phyloP scores from a whole-genome alignment of 2,797 vertebrate genomes.

The Typhlichthys eigenmanni region DNA sequence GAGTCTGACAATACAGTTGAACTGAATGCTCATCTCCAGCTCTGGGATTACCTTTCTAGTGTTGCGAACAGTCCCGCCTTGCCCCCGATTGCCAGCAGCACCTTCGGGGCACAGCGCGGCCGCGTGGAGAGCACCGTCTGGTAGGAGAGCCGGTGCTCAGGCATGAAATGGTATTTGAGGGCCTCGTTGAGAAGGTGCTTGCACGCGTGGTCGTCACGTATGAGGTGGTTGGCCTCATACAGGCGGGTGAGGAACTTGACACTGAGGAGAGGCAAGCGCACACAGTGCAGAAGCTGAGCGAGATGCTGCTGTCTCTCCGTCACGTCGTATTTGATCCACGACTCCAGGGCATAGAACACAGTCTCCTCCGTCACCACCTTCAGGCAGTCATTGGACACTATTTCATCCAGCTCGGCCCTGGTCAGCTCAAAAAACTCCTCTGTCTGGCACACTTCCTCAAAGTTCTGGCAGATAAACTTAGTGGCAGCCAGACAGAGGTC shows the following conservation, averaged over 20 bases:
- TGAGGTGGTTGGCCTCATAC: slow-evolving; percentile 98
- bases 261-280: slow-evolving; percentile 94
- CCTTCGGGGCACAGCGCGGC: slow-evolving; percentile 93
- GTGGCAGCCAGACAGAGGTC: slow-evolving; percentile 92
- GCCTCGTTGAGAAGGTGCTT: slow-evolving; percentile 98
- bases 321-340: slow-evolving; percentile 96
- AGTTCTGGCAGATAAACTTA: slow-evolving; percentile 97
- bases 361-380: slow-evolving; percentile 95
- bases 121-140: slow-evolving; percentile 91
- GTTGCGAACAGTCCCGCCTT: slow-evolving; percentile 97
- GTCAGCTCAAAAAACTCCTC: slow-evolving; percentile 98
- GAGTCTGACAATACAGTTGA: too few species aligned
- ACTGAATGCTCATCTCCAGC: not conserved
- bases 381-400: slow-evolving; percentile 95
- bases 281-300: slow-evolving; percentile 91
- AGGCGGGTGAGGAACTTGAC: slow-evolving; percentile 96
- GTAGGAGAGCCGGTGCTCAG: slow-evolving; percentile 95
- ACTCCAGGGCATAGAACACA: slow-evolving; percentile 93
- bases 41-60: slow-evolving; percentile 85
- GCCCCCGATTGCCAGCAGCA: slow-evolving; percentile 95
- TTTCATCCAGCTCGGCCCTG: slow-evolving; percentile 90
- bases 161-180: slow-evolving; percentile 99
- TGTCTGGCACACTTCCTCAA: slow-evolving; percentile 94
- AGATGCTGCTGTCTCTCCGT: slow-evolving; percentile 93
- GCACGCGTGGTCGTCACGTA: slow-evolving; percentile 95